Evolutionary conservation across 64 coral and sea anemone species (phyloP).

Genomic region (Stichodactyla helianthus): DNA sequence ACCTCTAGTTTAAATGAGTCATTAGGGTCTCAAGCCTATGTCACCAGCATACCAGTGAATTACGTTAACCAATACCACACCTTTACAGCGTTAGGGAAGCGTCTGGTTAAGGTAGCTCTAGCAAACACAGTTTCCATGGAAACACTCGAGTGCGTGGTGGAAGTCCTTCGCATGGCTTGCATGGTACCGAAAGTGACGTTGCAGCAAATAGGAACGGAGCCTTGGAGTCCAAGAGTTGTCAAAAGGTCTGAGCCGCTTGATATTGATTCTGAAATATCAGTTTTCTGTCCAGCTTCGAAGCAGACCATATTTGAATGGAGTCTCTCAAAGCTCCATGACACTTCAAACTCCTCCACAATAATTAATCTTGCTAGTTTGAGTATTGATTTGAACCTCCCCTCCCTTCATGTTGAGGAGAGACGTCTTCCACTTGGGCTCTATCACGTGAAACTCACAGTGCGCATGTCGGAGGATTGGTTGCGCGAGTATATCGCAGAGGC

Average conservation of each 20-base stretch:
- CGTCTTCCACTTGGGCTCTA: constrained; percentile 37
- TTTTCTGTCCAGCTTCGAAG: constrained; percentile 63
- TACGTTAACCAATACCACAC: constrained; percentile 15
- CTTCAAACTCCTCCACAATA: background rate
- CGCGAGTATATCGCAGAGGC: constrained; percentile 24
- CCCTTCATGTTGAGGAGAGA: constrained; percentile 29
- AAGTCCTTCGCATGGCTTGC: constrained; percentile 46
- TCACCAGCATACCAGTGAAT: background rate
- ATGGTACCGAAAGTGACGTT: constrained; percentile 35
- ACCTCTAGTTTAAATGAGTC: background rate
- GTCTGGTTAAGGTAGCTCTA: constrained; percentile 19
- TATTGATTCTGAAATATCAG: constrained; percentile 21
- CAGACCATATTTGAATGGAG: constrained; percentile 44
- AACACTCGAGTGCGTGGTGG: constrained; percentile 25
- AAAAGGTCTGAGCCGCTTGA: background rate
- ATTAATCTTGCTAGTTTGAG: background rate
- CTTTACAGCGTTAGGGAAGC: constrained; percentile 21
- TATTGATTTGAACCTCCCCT: background rate
- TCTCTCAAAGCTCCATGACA: background rate
- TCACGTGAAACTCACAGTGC: constrained; percentile 32
- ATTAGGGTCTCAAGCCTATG: background rate
- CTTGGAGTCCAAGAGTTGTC: constrained; percentile 5
- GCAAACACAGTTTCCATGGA: constrained; percentile 42
- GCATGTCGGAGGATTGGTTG: constrained; percentile 32
- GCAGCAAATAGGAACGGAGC: constrained; percentile 3